A percentile compares a stretch with the other conserved stretches of the same genome.
Conservation (phyloP, 2,888 invertebrate species). For the Andrena bicolor region DNA sequence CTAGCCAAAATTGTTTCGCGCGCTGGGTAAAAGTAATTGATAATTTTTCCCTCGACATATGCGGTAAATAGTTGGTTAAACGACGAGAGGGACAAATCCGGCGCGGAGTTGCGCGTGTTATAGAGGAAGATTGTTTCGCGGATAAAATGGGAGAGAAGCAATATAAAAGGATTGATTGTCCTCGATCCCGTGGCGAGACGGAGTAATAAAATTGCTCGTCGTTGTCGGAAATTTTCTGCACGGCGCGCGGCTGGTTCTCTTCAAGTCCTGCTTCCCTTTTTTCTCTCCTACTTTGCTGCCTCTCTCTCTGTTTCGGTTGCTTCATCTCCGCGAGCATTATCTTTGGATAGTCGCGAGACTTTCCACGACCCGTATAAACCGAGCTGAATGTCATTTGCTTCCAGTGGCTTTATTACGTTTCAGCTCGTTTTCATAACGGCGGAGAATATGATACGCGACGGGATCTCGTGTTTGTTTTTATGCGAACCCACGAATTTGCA, state of each 20-base stretch:
- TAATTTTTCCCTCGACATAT: not conserved
- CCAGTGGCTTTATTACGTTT: slow-evolving; percentile 21
- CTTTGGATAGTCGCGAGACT: not conserved
- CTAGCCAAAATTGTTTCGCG: not conserved
- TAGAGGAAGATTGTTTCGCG: slow-evolving; percentile 47
- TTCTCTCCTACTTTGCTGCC: slow-evolving; percentile 9
- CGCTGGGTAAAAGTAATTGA: too few relatives aligned
- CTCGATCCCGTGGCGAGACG: slow-evolving; percentile 41
- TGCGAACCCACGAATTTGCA: not conserved
- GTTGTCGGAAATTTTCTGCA: slow-evolving; percentile 61
- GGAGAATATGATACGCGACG: not conserved
- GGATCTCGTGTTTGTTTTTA: not conserved
- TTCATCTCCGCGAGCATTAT: slow-evolving; percentile 8
- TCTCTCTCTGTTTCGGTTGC: slow-evolving; percentile 7
- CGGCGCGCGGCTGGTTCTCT: slow-evolving; percentile 18
- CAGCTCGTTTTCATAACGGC: slow-evolving; percentile 4
- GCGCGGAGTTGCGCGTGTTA: slow-evolving; percentile 16
- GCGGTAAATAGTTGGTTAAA: slow-evolving; percentile 15
- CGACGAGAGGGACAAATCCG: not conserved
- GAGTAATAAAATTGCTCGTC: slow-evolving; percentile 63
- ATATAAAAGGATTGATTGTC: slow-evolving; percentile 52
- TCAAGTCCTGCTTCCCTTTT: slow-evolving; percentile 25
- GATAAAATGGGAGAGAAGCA: not conserved
- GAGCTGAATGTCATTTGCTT: slow-evolving; percentile 4
- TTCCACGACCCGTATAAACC: slow-evolving; percentile 8